Base-by-base conservation (phyloP, 2,113 vertebrate species). In the Zapus hudsonius region DNA sequence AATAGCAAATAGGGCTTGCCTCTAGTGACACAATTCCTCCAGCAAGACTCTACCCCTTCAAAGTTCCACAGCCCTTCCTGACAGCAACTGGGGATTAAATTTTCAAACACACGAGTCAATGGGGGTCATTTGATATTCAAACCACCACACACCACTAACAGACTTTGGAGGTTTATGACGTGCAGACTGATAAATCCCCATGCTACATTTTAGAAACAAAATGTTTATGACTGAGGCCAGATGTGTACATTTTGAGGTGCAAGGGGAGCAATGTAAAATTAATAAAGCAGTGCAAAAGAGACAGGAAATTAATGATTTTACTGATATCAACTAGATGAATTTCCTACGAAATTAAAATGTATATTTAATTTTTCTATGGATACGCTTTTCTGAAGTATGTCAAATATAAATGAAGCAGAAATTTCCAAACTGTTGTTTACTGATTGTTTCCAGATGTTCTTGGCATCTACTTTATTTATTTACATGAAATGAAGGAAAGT, bases 391-490 rank as follows among this genome's bases (percentile, higher is more conserved):
- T 93, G 76, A 96, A 91, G 57, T 74, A 79, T 91, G 87, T 91
- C 47, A 47, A 72, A 23, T 87, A 40, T 89, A 96, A 96, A 91
- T 84, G 94, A 95, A 93, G 89, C 87, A 95, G 94, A 96, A 94
- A 94, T 92, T 91, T 92, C 91, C 94, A 81, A 96, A 84, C 89
- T 94, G 78, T 81, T 96, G 36, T 93, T 89, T 94, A 70, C 91
- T 94, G 93, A 97, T 91, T 61, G 67, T 90, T 95, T 94, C 95
- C 96, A 96, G 94, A 96, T 96, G 89, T 93, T 89, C 47, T 69
- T 89, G 67, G 52, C 61, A 94, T 84, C 67, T 76, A 27, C 40
- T 75, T 95, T 81, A 80, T 87, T 73, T 93, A 64, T 91, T 84
- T 70, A 44, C 17, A 44, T 36, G 52, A 69, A 86, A 86, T 17